phyloP scores from a whole-genome alignment of 2,797 vertebrate genomes.

The Pipistrellus nathusii region DNA sequence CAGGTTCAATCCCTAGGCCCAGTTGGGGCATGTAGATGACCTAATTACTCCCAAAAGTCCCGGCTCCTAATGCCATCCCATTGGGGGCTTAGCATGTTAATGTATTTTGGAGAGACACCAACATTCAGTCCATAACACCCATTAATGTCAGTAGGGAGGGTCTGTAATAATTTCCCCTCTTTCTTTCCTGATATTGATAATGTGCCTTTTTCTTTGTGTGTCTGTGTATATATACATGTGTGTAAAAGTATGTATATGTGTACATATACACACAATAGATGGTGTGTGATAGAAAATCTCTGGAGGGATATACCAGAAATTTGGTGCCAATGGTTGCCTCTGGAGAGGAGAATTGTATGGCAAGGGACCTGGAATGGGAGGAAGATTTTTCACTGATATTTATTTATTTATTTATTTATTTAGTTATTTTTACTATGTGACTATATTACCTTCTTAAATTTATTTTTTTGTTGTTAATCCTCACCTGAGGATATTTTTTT shows the following conservation, averaged over 20 bases:
- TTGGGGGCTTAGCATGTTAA: background rate
- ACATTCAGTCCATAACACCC: background rate
- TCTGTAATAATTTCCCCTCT: background rate
- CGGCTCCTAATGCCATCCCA: background rate
- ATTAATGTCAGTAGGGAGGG: background rate
- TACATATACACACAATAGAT: background rate
- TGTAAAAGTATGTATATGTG: background rate
- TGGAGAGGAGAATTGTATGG: background rate
- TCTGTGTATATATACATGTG: background rate
- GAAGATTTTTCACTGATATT: conserved; percentile 4
- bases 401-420: too few species aligned
- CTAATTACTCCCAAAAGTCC: background rate
- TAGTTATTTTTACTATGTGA: background rate
- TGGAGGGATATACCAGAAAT: background rate
- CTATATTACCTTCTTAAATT: background rate
- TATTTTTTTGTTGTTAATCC: too few species aligned
- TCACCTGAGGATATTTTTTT: too few species aligned
- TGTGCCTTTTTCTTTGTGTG: background rate
- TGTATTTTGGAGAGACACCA: background rate
- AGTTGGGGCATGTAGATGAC: background rate
- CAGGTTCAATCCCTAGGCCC: too few species aligned
- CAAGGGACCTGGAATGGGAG: background rate
- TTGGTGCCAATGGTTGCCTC: background rate
- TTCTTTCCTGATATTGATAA: background rate
- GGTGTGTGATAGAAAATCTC: conserved; percentile 11